A percentile compares a stretch with the other conserved stretches of the same genome.
These are phyloP conservation scores for Papilio demoleus DNA, from an alignment of 2,888 invertebrate genomes.

Conservation along the genomic window DNA sequence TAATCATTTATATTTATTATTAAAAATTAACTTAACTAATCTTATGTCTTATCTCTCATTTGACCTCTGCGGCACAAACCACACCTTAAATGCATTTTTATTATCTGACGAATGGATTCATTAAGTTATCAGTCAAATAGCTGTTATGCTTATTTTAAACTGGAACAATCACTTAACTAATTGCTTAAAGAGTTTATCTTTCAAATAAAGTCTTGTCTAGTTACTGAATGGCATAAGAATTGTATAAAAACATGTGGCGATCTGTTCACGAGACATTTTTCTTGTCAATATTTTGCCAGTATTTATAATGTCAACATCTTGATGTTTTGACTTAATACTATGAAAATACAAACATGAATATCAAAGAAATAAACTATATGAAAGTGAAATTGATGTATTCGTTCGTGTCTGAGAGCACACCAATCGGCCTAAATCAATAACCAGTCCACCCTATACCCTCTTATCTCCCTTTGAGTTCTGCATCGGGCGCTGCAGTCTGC, in stretches of 20 bases:
- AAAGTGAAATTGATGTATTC: not conserved
- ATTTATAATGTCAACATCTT: not conserved
- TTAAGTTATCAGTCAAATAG: slow-evolving; percentile 6
- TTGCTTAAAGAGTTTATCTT: not conserved
- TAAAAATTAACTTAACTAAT: no score
- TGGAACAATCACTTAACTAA: slow-evolving; percentile 14
- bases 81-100: slow-evolving; percentile 1
- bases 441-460: slow-evolving; percentile 54
- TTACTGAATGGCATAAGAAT: not conserved
- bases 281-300: no score
- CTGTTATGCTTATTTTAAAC: not conserved
- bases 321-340: not conserved
- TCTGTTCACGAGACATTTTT: not conserved
- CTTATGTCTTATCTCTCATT: not conserved
- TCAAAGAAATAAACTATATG: not conserved
- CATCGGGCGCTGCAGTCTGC: slow-evolving; percentile 60
- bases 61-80: not conserved
- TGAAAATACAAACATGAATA: not conserved
- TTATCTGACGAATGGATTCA: not conserved
- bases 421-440: slow-evolving; percentile 45
- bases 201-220: not conserved
- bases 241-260: not conserved
- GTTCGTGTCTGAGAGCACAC: slow-evolving; percentile 25
- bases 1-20: not conserved
- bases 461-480: slow-evolving; percentile 66